Base-by-base conservation (phyloP, 2,888 invertebrate genomes). In the Iphiclides podalirius region DNA sequence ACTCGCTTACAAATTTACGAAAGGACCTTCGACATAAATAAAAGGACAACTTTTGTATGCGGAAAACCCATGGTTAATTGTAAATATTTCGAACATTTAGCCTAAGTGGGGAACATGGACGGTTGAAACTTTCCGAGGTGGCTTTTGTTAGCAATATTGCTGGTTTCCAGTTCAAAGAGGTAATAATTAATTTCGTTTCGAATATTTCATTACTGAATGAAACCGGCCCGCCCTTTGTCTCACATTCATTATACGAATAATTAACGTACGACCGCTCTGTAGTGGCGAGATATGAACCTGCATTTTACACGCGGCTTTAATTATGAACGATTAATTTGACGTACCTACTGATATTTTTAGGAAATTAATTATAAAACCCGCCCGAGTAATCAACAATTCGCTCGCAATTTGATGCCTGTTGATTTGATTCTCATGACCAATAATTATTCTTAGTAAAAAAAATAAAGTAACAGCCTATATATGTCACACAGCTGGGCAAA, bases 21-120 rank as follows among this genome's bases (percentile, higher is more conserved):
- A 3, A 20, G 6, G 4, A 6, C 6, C 6, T 20, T 4, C 6
- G 6, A 6, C 20, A 20, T 20, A 36, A 36, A 31, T 34, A n/a
- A 28, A 31, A 15, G 40, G 40, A 7, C 16, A 35, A 14, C 47
- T 47, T 35, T 47, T 20, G n/a, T 38, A n/a, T 20, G 2, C 20
- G 47, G 45, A 49, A 40, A 52, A 54, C 36, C 39, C 28, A 40
- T 43, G 28, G 12, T 11, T 57, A 59, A 57, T 61, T 64, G 58
- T 52, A 63, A 68, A 77, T 79, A 74, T 72, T 73, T 74, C 57
- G 57, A 58, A 67, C 70, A 77, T 73, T 76, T 70, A 72, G 26
- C 47, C 44, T 54, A 41, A 54, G 62, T 66, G 60, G 70, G 68
- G 69, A 67, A 67, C 63, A 59, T 52, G 55, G 42, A n/a, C n/a